Base-by-base conservation (phyloP, 2,797 vertebrate genomes). In the Borostomias antarcticus region DNA sequence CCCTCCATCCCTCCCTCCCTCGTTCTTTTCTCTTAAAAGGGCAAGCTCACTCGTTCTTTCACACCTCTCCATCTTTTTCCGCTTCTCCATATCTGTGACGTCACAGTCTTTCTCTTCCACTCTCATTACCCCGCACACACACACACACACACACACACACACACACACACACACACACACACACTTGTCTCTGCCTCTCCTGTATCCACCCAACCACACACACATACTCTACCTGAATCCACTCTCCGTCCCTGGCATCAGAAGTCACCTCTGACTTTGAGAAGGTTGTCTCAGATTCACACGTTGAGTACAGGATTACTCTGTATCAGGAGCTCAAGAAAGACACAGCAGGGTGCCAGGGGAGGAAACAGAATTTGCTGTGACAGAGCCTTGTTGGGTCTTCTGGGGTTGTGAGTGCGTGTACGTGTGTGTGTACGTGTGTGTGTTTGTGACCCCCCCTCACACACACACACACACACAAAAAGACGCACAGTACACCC, bases 281-380 rank as follows among this genome's bases (percentile, higher is more conserved):
- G 86, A 89, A 90, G 86, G 88, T 89, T 82, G 71, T 67, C 82
- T 84, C 85, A 81, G 79, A 87, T 86, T 88, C 81, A 57, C 79
- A 79, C 84, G 79, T n/a, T n/a, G n/a, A n/a, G n/a, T n/a, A n/a
- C n/a, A n/a, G n/a, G n/a, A n/a, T n/a, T n/a, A n/a, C n/a, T n/a
- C n/a, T n/a, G n/a, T 83, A 77, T 79, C 73, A 71, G 57, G 66
- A 57, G 66, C 54, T 15, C 70, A 62, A 79, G 79, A 75, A 5
- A 21, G n/a, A 48, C 45, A 21, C n/a, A 4, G n/a, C 8, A 26
- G 25, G 28, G 26, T 7, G 74, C 76, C 70, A 68, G 64, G 76
- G 78, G 59, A 82, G 80, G 76, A 86, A 86, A 88, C 86, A 85
- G 80, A 86, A 86, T 89, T 89, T 74, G 73, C 63, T 72, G 69